A percentile compares a stretch with the other conserved stretches of the same genome.
Conservation (phyloP, 1,140 invertebrate species). For the Chironomus striatipennis region DNA sequence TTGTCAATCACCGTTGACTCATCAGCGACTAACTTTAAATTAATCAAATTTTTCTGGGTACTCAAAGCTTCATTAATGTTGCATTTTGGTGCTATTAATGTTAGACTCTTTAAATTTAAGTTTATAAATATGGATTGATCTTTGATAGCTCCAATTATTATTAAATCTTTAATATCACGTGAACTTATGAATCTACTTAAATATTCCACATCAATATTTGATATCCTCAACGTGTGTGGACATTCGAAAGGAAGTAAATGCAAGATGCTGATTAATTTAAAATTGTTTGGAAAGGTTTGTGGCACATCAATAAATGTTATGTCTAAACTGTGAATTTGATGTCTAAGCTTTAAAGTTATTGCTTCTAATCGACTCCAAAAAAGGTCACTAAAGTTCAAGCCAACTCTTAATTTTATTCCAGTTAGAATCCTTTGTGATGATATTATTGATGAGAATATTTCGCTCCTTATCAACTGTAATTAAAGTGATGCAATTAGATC, state of each 20-base stretch:
- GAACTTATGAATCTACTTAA: neutral
- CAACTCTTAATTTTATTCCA: neutral
- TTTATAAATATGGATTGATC: neutral
- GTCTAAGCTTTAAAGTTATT: neutral
- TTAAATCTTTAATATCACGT: conserved; percentile 7
- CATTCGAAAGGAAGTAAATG: neutral
- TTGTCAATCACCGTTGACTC: neutral
- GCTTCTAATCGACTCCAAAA: neutral
- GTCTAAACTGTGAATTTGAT: neutral
- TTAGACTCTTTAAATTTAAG: neutral
- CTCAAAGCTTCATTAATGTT: neutral
- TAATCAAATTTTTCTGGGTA: neutral
- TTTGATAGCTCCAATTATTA: neutral
- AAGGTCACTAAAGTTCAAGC: neutral
- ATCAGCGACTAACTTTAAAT: neutral
- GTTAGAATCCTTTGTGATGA: neutral
- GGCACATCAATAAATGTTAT: neutral
- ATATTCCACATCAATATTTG: neutral
- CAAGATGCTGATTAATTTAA: neutral
- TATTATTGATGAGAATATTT: neutral
- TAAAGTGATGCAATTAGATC: neutral
- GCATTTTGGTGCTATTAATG: neutral
- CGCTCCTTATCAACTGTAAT: neutral
- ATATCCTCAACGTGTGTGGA: neutral
- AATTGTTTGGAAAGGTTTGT: neutral